phyloP scores from a whole-genome alignment of 2,888 invertebrate species.

The Tryphoninae sp. region DNA sequence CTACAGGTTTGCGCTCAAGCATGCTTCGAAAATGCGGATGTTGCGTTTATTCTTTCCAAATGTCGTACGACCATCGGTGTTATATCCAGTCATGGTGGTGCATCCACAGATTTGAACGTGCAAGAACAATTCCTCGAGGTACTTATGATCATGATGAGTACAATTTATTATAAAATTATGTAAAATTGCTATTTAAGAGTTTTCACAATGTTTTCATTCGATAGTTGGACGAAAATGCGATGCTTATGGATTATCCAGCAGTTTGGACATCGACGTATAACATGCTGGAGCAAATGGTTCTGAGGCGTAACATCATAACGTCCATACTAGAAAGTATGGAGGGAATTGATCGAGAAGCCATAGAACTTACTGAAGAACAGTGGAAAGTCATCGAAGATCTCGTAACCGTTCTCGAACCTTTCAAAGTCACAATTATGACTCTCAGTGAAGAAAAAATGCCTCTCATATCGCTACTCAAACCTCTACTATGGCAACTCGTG shows the following conservation, averaged over 20 bases:
- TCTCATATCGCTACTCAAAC: conserved; percentile 82
- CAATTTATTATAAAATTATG: neutral
- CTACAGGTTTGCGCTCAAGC: conserved; percentile 80
- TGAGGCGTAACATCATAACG: conserved; percentile 76
- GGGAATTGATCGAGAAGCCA: conserved; percentile 75
- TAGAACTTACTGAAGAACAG: conserved; percentile 78
- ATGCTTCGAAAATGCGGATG: conserved; percentile 79
- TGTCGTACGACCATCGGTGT: conserved; percentile 80
- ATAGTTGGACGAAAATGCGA: conserved; percentile 76
- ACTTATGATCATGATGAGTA: conserved; percentile 25
- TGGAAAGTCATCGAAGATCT: conserved; percentile 81
- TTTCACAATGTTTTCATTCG: conserved; percentile 14
- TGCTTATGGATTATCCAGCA: conserved; percentile 78
- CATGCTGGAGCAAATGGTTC: conserved; percentile 81
- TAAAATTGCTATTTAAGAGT: neutral
- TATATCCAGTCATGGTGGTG: conserved; percentile 77
- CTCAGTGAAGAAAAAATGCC: conserved; percentile 82
- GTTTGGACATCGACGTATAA: conserved; percentile 82
- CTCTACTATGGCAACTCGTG: conserved; percentile 82
- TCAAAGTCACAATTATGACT: conserved; percentile 82
- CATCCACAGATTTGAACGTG: conserved; percentile 75
- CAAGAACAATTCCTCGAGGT: conserved; percentile 80
- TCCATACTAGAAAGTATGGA: conserved; percentile 78
- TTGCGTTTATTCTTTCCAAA: conserved; percentile 78
- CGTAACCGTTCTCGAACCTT: conserved; percentile 81